Conservation (phyloP, 2,113 vertebrate species). For the Athene noctua region DNA sequence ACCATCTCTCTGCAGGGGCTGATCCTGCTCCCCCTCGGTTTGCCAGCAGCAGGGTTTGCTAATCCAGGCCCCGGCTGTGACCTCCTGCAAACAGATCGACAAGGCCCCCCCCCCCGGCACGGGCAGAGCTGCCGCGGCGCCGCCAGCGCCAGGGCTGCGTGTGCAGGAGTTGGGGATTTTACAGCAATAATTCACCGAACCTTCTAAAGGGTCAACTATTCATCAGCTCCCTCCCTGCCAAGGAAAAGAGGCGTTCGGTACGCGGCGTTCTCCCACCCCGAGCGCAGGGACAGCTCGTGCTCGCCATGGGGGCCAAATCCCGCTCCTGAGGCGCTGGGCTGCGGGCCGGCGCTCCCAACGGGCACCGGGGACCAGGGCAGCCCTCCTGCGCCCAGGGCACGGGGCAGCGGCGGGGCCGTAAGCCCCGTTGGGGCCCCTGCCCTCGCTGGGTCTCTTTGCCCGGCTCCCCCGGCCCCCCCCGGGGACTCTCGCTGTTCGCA, state of each 20-base stretch:
- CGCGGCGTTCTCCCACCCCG: background rate
- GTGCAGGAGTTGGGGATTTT: background rate
- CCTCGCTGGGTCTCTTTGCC: background rate
- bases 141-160: background rate
- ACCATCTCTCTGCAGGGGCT: background rate
- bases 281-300: background rate
- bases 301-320: background rate
- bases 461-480: background rate
- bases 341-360: background rate
- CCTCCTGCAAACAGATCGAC: background rate
- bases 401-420: background rate
- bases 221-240: conserved; percentile 42
- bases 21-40: background rate
- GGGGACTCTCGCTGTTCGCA: fast-evolving
- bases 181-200: conserved; percentile 25
- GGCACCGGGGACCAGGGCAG: background rate
- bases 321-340: background rate
- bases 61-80: background rate
- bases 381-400: background rate
- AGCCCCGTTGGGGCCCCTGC: background rate
- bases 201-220: conserved; percentile 34
- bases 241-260: background rate
- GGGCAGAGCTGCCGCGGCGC: background rate
- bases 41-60: background rate
- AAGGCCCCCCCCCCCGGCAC: background rate